Conservation (phyloP, 2,113 vertebrate genomes). For the Bos indicus region DNA sequence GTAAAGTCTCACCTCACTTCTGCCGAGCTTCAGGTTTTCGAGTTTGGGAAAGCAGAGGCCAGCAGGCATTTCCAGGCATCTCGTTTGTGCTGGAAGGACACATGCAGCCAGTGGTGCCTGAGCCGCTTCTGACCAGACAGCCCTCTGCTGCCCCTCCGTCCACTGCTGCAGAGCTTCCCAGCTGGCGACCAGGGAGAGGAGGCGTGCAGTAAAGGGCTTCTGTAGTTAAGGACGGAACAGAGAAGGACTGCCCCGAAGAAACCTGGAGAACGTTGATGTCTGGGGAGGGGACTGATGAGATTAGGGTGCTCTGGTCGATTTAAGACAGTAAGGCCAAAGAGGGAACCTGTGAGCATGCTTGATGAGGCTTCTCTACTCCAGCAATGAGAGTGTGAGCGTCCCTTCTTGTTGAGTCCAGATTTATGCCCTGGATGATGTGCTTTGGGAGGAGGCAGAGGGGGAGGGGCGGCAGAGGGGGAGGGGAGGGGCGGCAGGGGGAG, state of each 20-base stretch:
- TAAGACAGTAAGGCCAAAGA: neutral
- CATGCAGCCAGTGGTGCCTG: slow-evolving; percentile 9
- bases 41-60: neutral
- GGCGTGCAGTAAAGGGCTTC: neutral
- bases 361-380: neutral
- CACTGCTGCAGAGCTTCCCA: slow-evolving; percentile 1
- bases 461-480: neutral
- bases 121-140: neutral
- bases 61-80: slow-evolving; percentile 67
- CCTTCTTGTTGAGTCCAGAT: neutral
- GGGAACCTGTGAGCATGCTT: neutral
- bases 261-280: neutral
- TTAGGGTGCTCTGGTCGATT: neutral
- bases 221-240: neutral
- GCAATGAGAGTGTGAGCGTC: neutral
- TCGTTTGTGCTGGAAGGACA: slow-evolving; percentile 72
- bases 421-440: neutral
- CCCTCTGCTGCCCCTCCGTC: slow-evolving; percentile 34
- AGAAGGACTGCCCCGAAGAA: neutral
- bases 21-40: slow-evolving; percentile 58
- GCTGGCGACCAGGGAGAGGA: neutral
- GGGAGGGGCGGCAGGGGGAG: neutral
- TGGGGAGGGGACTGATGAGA: neutral
- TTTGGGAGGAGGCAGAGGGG: neutral
- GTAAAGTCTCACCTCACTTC: slow-evolving; percentile 62